A percentile compares a stretch with the other conserved stretches of the same genome.
phyloP scores from a whole-genome alignment of 2,888 invertebrate genomes.

The Apoda limacodes region DNA sequence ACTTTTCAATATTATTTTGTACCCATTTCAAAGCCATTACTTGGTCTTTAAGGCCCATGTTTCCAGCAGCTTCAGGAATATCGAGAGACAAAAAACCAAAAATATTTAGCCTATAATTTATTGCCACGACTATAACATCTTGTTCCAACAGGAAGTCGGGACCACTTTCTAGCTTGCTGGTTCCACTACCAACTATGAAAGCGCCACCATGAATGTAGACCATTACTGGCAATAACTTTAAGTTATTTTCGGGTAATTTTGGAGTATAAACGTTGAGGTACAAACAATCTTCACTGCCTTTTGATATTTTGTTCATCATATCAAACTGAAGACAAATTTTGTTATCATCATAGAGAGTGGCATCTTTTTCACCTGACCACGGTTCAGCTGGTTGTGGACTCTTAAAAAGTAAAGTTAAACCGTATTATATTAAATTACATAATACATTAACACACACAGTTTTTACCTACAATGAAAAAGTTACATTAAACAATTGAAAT shows the following conservation, averaged over 20 bases:
- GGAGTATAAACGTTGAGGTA: conserved; percentile 37
- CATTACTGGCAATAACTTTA: conserved; percentile 25
- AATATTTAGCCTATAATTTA: conserved; percentile 29
- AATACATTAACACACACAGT: too few species aligned
- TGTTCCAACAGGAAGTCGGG: conserved; percentile 29
- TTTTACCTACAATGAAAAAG: too few species aligned
- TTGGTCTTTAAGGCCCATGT: conserved; percentile 35
- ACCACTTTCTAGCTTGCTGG: conserved; percentile 21
- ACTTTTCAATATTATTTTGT: conserved; percentile 28
- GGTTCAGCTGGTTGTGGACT: conserved; percentile 25
- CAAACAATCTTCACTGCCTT: conserved; percentile 37
- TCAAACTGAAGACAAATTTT: conserved; percentile 24
- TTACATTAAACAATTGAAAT: too few species aligned
- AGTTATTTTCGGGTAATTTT: conserved; percentile 17
- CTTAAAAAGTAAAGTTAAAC: too few species aligned
- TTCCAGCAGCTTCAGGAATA: conserved; percentile 29
- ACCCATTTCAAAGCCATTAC: conserved; percentile 34
- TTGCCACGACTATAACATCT: conserved; percentile 28
- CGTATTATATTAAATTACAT: too few species aligned
- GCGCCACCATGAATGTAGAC: conserved; percentile 31
- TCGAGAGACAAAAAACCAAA: conserved; percentile 31
- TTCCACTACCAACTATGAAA: conserved; percentile 26
- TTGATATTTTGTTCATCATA: conserved; percentile 7
- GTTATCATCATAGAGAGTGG: conserved; percentile 23
- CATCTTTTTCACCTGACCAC: conserved; percentile 29